Conservation (phyloP, 2,888 invertebrate genomes). For the Lepidochitona cinerea region DNA sequence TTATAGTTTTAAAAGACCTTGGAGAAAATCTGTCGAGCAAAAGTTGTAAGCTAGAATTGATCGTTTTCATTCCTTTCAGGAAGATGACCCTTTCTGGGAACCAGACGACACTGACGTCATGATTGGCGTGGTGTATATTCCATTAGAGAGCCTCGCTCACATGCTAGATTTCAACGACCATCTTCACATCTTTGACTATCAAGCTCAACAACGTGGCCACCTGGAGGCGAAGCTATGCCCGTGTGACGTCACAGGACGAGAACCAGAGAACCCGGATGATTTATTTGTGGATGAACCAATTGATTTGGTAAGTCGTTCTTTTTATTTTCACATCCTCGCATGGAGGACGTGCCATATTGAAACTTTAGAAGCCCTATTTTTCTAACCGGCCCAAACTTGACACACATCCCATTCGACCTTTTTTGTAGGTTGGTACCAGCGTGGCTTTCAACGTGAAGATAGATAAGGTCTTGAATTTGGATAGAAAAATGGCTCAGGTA, state of each 20-base stretch:
- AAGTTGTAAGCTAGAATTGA: too few species aligned
- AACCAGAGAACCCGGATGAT: not conserved
- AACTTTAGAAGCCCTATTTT: not conserved
- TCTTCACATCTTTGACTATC: slow-evolving; percentile 36
- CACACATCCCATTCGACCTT: too few species aligned
- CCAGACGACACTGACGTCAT: slow-evolving; percentile 36
- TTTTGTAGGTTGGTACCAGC: not conserved
- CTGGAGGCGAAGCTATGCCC: not conserved
- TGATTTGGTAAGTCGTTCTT: not conserved
- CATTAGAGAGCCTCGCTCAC: slow-evolving; percentile 36
- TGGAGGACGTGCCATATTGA: too few species aligned
- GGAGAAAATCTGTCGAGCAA: too few species aligned
- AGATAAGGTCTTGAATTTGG: not conserved
- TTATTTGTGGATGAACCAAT: not conserved
- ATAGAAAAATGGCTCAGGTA: not conserved
- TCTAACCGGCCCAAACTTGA: too few species aligned
- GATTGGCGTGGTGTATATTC: slow-evolving; percentile 35
- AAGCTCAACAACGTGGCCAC: slow-evolving; percentile 13
- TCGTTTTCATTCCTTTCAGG: slow-evolving; percentile 16
- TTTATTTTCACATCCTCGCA: too few species aligned
- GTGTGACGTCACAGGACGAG: not conserved
- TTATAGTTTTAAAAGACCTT: too few species aligned
- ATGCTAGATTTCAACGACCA: slow-evolving; percentile 39
- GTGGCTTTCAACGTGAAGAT: not conserved
- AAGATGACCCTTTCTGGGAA: slow-evolving; percentile 44